phyloP scores from a whole-genome alignment of 2,888 invertebrate genomes.

The Hydriomena furcata region DNA sequence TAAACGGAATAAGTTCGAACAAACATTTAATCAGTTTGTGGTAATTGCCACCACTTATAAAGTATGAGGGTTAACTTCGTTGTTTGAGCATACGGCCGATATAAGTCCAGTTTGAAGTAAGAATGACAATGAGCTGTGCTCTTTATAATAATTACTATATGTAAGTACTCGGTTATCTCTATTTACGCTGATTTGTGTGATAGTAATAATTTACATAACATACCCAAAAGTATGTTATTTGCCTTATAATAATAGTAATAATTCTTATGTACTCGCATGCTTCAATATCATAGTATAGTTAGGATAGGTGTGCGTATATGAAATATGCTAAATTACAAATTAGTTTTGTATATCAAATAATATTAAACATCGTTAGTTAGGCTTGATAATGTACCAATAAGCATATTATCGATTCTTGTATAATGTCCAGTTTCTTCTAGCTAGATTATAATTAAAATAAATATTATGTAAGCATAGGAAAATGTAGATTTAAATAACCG shows the following conservation, averaged over 20 bases:
- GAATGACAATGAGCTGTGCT: slow-evolving; percentile 49
- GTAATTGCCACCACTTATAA: no score
- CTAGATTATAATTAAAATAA: slow-evolving; percentile 27
- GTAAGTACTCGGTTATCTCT: slow-evolving; percentile 46
- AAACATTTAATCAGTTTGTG: no score
- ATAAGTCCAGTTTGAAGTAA: slow-evolving; percentile 12
- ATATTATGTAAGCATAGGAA: slow-evolving; percentile 22
- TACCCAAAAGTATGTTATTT: slow-evolving; percentile 45
- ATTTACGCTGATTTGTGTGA: slow-evolving; percentile 42
- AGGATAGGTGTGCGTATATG: slow-evolving; percentile 32
- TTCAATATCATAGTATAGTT: slow-evolving; percentile 47
- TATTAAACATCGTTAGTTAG: slow-evolving; percentile 21
- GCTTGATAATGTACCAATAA: slow-evolving; percentile 30
- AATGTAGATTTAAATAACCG: not conserved
- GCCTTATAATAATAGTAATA: slow-evolving; percentile 59
- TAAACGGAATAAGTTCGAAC: no score
- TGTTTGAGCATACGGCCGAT: not conserved
- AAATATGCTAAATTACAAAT: slow-evolving; percentile 24
- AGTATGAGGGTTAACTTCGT: not conserved
- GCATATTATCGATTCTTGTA: slow-evolving; percentile 30
- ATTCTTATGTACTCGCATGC: slow-evolving; percentile 66
- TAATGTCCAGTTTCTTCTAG: slow-evolving; percentile 34
- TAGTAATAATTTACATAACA: slow-evolving; percentile 35
- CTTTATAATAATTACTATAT: slow-evolving; percentile 37
- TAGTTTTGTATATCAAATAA: slow-evolving; percentile 27